phyloP scores from a whole-genome alignment of 2,113 vertebrate species.

The Chaenocephalus aceratus region DNA sequence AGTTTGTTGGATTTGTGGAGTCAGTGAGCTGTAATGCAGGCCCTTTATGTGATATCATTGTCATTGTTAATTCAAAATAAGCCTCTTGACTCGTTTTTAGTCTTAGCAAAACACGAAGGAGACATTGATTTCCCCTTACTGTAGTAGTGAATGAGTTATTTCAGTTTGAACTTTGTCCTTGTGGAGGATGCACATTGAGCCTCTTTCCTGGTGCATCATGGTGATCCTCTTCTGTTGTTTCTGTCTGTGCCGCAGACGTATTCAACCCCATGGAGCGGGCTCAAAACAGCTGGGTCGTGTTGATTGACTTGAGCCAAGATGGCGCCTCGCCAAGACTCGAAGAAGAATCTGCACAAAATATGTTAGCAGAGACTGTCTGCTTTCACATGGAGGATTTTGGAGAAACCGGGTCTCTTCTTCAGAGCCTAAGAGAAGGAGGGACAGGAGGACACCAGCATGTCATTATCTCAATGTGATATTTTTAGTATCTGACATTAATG shows the following conservation, averaged over 20 bases:
- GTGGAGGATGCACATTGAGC: conserved; percentile 46
- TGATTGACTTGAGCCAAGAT: conserved; percentile 46
- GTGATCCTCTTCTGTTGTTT: conserved; percentile 35
- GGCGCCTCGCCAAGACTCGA: conserved; percentile 35
- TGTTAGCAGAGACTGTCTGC: conserved; percentile 95
- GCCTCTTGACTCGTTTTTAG: conserved; percentile 7
- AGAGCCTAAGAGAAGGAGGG: conserved; percentile 86
- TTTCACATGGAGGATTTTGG: conserved; percentile 98
- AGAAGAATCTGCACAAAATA: conserved; percentile 47
- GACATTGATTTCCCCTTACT: conserved; percentile 4
- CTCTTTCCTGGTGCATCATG: conserved; percentile 32
- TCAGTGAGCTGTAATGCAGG: conserved; percentile 40
- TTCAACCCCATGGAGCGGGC: conserved; percentile 30
- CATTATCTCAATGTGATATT: background rate
- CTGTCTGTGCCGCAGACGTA: conserved; percentile 36
- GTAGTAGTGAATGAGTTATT: conserved; percentile 18
- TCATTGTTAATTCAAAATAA: conserved; percentile 8
- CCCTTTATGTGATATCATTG: conserved; percentile 16
- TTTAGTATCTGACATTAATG: too few species aligned
- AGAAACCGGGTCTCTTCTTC: conserved; percentile 96
- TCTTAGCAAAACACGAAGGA: conserved; percentile 6
- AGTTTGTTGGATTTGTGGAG: conserved; percentile 36
- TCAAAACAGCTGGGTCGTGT: conserved; percentile 62
- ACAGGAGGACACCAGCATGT: background rate
- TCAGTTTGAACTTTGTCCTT: conserved; percentile 46